Percentiles rank a stretch among this genome's conserved stretches.
phyloP scores from a whole-genome alignment of 2,113 vertebrate species.

The Ascaphus truei region DNA sequence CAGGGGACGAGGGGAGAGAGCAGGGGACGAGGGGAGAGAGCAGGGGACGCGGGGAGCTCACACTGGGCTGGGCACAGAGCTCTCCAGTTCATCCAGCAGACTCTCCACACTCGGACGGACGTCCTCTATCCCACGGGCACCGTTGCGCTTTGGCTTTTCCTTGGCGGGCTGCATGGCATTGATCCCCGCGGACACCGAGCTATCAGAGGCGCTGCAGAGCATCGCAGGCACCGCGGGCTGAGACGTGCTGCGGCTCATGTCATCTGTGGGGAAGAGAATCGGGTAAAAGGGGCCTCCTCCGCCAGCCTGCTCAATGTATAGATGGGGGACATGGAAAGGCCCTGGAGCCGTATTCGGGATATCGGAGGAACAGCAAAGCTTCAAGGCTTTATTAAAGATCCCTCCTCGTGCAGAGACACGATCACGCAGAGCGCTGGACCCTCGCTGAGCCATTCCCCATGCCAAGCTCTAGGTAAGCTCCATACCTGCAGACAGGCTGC shows the following conservation, averaged over 20 bases:
- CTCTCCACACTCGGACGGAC: constrained; percentile 86
- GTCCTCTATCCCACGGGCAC: constrained; percentile 74
- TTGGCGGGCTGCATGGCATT: constrained; percentile 63
- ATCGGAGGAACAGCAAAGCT: too few species aligned
- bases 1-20: too few species aligned
- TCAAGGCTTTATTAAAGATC: too few species aligned
- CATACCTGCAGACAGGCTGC: constrained; percentile 77
- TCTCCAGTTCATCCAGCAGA: constrained; percentile 89
- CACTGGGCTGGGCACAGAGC: constrained; percentile 86
- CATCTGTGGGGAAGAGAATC: constrained; percentile 48
- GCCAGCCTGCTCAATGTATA: too few species aligned
- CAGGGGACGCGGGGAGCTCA: constrained; percentile 54
- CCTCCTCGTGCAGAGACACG: too few species aligned
- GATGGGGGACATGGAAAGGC: too few species aligned
- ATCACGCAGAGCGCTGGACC: too few species aligned
- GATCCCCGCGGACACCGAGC: constrained; percentile 62
- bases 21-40: too few species aligned
- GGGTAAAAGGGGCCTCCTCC: too few species aligned
- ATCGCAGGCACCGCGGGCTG: constrained; percentile 49
- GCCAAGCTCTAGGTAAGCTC: not conserved
- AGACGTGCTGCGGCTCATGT: constrained; percentile 50
- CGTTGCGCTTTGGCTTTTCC: constrained; percentile 85
- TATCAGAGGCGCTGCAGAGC: constrained; percentile 76
- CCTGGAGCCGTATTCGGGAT: too few species aligned
- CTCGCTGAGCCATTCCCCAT: too few species aligned